Base-by-base conservation (phyloP, 2,113 vertebrate species). In the Ctenodactylus gundi region DNA sequence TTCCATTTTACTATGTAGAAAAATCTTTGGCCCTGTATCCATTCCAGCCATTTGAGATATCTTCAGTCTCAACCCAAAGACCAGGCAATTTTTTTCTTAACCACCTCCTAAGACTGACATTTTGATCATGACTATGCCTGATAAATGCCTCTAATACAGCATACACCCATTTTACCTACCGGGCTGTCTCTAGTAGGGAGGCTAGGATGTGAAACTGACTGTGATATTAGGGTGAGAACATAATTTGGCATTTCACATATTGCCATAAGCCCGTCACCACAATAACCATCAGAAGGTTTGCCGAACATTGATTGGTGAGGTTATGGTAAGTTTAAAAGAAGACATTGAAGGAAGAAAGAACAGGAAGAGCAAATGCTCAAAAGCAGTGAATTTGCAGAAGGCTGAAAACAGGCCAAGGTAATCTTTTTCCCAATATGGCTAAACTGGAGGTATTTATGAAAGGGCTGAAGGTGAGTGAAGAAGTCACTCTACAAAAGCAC, bases 381-480 rank as follows among this genome's bases (percentile, higher is more conserved):
- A 80, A 70, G 44, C 77, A 72, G 55, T 44, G n/a, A 92, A 65
- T 8, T 72, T 62, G 34, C 7, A 41, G 44, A 25, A 31, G 27
- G 46, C 46, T 80, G 41, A 78, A 76, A 92, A 18, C 2, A 68
- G 12, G 6, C 44, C 55, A 55, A 75, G 17, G 29, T 13, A 10
- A 10, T 73, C 57, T 51, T 25, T 27, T 3, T 7, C 20, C 46
- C n/a, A 51, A 57, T 18, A 31, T 34, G 51, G 53, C 25, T 77
- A 88, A 83, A 34, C 36, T 67, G 58, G 53, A 92, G 77, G 20
- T 34, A 73, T 87, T 83, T 70, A 75, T 68, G 39, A 93, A 89
- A 27, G 20, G 2, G 3, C 60, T 84, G 46, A 85, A 60, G 21
- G 46, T 51, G 55, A 84, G n/a, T 9, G 77, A 92, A 68, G n/a